Conservation (phyloP, 2,888 invertebrate species). For the Tenthredo mesomela region DNA sequence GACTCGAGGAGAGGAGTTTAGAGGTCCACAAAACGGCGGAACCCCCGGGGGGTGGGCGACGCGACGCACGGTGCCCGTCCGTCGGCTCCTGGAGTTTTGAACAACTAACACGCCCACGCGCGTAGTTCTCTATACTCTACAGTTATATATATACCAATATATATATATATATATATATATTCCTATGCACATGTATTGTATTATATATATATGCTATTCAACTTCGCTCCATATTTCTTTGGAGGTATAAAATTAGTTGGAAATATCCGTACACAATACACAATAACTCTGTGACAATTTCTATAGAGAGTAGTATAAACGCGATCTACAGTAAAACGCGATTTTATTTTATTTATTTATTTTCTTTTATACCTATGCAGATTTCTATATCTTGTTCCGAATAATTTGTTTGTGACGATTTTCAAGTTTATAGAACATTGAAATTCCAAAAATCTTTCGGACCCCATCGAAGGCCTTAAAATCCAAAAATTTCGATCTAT, state of each 20-base stretch:
- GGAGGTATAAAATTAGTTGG: background rate
- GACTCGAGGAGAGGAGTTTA: constrained; percentile 22
- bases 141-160: background rate
- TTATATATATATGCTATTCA: background rate
- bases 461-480: too few relatives aligned
- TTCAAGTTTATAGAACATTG: too few relatives aligned
- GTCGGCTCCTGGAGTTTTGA: constrained; percentile 39
- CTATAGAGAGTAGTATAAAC: too few relatives aligned
- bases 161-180: background rate
- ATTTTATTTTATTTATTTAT: too few relatives aligned
- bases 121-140: background rate
- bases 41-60: constrained; percentile 21
- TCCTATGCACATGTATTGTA: background rate
- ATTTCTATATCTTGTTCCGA: too few relatives aligned
- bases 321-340: too few relatives aligned
- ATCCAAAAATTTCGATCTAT: too few relatives aligned
- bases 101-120: constrained; percentile 37
- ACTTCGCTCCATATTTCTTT: background rate
- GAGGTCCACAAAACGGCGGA: constrained; percentile 33
- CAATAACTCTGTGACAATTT: too few relatives aligned
- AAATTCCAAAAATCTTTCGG: too few relatives aligned
- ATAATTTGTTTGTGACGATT: too few relatives aligned
- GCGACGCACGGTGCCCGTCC: constrained; percentile 1
- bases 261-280: too few relatives aligned
- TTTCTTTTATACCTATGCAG: too few relatives aligned